phyloP scores from a whole-genome alignment of 1,140 invertebrate genomes.

The Calycopis cecrops region DNA sequence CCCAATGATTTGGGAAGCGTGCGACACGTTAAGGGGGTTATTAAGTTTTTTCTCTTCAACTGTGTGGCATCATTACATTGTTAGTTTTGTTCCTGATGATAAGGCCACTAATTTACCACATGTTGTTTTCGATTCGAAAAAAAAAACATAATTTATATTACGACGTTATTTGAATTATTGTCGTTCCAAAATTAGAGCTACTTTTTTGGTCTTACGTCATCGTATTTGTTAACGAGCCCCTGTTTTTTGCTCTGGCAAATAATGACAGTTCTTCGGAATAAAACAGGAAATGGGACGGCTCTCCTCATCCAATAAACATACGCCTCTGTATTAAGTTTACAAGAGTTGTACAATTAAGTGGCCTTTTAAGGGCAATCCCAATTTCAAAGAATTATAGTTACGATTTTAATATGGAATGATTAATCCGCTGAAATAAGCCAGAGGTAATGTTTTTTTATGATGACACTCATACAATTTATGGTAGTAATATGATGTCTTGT shows the following conservation, averaged over 20 bases:
- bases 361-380: too few species aligned
- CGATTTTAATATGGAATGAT: too few species aligned
- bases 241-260: constrained; percentile 14
- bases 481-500: too few species aligned
- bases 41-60: constrained; percentile 36
- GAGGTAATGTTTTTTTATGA: too few species aligned
- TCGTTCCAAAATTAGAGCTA: constrained; percentile 15
- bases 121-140: constrained; percentile 40
- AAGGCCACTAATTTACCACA: constrained; percentile 52
- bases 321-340: too few species aligned
- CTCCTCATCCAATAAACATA: not conserved
- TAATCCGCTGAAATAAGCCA: too few species aligned
- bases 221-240: constrained; percentile 40
- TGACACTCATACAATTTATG: too few species aligned
- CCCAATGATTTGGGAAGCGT: constrained; percentile 14
- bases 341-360: too few species aligned
- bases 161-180: constrained; percentile 46
- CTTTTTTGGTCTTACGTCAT: too few species aligned
- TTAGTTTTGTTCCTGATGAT: constrained; percentile 45
- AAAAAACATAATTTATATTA: constrained; percentile 54
- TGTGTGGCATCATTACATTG: constrained; percentile 41
- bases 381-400: too few species aligned
- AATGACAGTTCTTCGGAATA: not conserved
- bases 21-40: constrained; percentile 36
- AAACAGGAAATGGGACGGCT: constrained; percentile 4